Base-by-base conservation (phyloP, 2,797 vertebrate species). In the Ctenosaura bakeri region DNA sequence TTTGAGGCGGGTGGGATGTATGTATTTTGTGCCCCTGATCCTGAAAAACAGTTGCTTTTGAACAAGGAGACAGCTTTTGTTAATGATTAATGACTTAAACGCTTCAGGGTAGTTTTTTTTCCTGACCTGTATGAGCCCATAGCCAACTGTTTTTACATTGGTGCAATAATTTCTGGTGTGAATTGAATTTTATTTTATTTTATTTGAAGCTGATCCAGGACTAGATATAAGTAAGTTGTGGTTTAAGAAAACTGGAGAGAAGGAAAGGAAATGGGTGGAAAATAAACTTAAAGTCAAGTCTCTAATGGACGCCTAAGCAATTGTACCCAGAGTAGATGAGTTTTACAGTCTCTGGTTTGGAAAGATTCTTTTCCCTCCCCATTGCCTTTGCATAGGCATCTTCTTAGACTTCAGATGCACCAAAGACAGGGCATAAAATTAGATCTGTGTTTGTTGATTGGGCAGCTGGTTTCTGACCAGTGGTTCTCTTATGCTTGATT, bases 301-400 rank as follows among this genome's bases (percentile, higher is more conserved):
- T 92, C 62, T 88, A 46, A 88, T 38, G 35, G 35, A 82, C 9
- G 52, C 69, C 38, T 35, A 50, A 90, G n/a, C 56, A 52, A 71
- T 92, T 89, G 69, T 35, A 78, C 80, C 46, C 52, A 2, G 46
- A 85, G 20, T 80, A 78, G 88, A 87, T 90, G 91, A 90, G 77
- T 91, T 92, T 88, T 87, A 64, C 52, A 74, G 0, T 83, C 52
- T 24, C 50, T 42, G 18, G 0, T 2, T 79, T 83, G 81, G 88
- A 73, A 50, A 50, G 42, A 73, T 77, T 46, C 6, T 32, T 1
- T 6, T 29, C 1, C 16, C 20, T 35, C 29, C 1, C 69, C 46
- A 7, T 66, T 88, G 2, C 82, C 56, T 93, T 91, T 88, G 6
- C 9, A 20, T 92, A 93, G 92, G 83, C 94, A 81, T 86, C 2